A percentile compares a stretch with the other conserved stretches of the same genome.
Evolutionary conservation across 2,888 invertebrate species (phyloP).

Genomic region (Dryococelus australis): DNA sequence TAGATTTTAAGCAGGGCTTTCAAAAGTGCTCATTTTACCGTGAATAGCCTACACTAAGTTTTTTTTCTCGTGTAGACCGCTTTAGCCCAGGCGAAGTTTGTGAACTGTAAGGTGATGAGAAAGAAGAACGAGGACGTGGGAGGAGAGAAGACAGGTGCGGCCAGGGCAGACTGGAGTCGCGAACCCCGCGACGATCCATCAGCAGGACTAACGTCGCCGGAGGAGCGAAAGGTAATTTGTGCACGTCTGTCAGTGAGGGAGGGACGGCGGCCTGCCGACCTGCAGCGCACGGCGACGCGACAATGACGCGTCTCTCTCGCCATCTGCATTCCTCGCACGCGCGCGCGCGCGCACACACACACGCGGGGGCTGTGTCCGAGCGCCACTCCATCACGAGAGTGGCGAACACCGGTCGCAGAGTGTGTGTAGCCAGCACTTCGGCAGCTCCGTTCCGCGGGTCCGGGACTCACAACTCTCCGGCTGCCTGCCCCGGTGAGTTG

Average conservation of each 20-base stretch:
- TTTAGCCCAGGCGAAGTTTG: too few species aligned
- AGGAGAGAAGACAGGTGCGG: not conserved
- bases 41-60: too few species aligned
- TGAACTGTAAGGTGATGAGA: not conserved
- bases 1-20: too few species aligned
- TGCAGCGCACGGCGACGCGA: not conserved
- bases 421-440: not conserved
- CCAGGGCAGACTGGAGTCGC: not conserved
- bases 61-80: too few species aligned
- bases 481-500: too few species aligned
- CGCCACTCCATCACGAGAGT: constrained; percentile 7
- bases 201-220: not conserved
- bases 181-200: not conserved
- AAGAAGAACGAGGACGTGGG: not conserved
- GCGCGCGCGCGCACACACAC: not conserved
- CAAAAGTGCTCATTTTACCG: too few species aligned
- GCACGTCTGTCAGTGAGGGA: not conserved
- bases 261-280: too few species aligned
- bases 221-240: constrained; percentile 4
- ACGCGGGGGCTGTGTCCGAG: constrained; percentile 4
- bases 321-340: not conserved
- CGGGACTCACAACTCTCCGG: too few species aligned
- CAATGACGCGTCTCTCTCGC: not conserved
- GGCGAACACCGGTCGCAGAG: not conserved
- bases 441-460: too few species aligned